Base-by-base conservation (phyloP, 2,113 vertebrate species). In the Emydocephalus ijimae region DNA sequence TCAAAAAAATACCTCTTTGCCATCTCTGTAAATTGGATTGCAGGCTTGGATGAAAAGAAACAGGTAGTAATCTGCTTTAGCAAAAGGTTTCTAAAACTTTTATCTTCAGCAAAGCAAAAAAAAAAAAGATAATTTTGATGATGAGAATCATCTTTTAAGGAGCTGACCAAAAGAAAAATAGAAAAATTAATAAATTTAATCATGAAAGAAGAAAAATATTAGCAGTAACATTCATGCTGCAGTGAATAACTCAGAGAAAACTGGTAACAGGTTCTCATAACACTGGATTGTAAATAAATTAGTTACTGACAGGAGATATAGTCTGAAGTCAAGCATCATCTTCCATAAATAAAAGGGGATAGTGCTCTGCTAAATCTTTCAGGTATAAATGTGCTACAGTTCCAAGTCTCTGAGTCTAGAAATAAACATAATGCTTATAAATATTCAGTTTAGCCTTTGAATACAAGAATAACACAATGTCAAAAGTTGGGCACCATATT, bases 271-370 rank as follows among this genome's bases (percentile, higher is more conserved):
- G 34, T 81, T 81, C 34, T 39, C 34, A 81, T 39, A 81, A 34
- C 34, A 81, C 18, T 81, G 18, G 74, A 81, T 21, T 81, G 74
- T 81, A 81, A 81, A 81, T 81, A 81, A 81, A 43, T 81, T 81
- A 81, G 34, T 81, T 81, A 81, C 34, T 81, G 74, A 81, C 74
- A 81, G 18, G 74, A 39, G 34, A 81, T 81, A 81, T 7, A 81
- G 34, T 81, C 74, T 9, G 74, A 95, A 95, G 87, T 94, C 61
- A 87, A 91, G 21, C 91, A 90, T 55, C 85, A 88, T 87, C 85
- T 87, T 95, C 91, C 64, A 20, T 74, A 29, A 26, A 50, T 23
- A 87, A 91, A 87, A 34, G 90, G 45, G 93, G 59, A 89, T 90
- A 93, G 21, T 61, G 89, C 24, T 88, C 95, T 92, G 18, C 15